Base-by-base conservation (phyloP, 2,797 vertebrate species). In the Taenioides sp. region DNA sequence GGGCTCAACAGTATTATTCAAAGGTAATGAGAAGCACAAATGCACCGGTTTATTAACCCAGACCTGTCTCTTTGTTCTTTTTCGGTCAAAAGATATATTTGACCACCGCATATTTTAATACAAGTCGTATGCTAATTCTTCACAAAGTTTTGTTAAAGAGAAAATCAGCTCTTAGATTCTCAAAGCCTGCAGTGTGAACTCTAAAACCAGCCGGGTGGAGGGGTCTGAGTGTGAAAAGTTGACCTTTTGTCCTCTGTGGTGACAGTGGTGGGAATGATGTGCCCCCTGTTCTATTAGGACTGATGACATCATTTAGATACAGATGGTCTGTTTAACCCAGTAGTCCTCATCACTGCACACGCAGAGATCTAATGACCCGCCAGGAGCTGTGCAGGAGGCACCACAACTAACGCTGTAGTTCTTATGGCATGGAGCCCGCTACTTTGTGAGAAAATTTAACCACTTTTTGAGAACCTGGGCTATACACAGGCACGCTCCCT, bases 251-350 rank as follows among this genome's bases (percentile, higher is more conserved):
- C 69, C 71, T 84, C 67, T 18, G 66, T 75, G 78, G 86, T 83
- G 84, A 88, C 88, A 86, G 86, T 82, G n/a, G 61, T 47, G 87
- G 82, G 86, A 91, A 76, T 47, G 84, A 80, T 89, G 52, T 61
- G 75, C 85, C 88, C 83, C 88, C 27, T 1, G 64, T 86, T 86
- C 86, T 83, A 90, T 91, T 88, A 90, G 81, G 69, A 87, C 80
- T 88, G 89, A 91, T 92, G 85, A 83, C 80, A 79, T 90, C 84
- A 89, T 91, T 92, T 90, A 83, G 85, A 85, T 88, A 85, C 86
- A 90, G 87, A 87, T 91, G 88, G 88, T 85, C 80, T 66, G 60
- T 89, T 91, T 89, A 90, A 88, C 84, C 77, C 81, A 86, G 87
- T 89, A 91, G 88, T 89, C 83, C 81, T 87, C 88, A 86, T 89